Evolutionary conservation across 2,113 vertebrate genomes (phyloP), one percentile per base, ranked within the genome.

Genomic region (Aphelocoma coerulescens): DNA sequence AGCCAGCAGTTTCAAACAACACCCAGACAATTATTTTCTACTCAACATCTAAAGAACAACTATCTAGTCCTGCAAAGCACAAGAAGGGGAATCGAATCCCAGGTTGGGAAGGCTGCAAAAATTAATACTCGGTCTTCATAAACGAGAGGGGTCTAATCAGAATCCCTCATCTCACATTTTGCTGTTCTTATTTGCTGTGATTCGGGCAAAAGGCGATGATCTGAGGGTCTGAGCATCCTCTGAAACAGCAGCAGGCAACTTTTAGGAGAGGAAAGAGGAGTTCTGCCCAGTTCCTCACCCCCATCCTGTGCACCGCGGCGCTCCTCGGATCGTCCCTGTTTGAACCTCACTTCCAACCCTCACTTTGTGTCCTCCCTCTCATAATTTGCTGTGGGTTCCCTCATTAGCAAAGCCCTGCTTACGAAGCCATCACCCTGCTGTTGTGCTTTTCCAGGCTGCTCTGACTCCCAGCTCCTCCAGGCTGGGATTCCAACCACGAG

Each of bases 301-400:
- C 30, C 13, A 7, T 14, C 11, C 22, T 10, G 6, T 2, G 39
- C 24, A 28, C 37, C n/a, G 9, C 1, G 0, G 33, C 18, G 1
- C 21, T 65, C 41, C 69, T 44, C 30, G 28, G 37, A 59, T 78
- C 16, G 16, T 3, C 22, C 35, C 23, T 19, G 21, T 16, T 14
- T n/a, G 62, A 74, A 16, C 11, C 16, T 43, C 39, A 15, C 14
- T 80, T 49, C 23, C 78, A 39, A 1, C 3, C 20, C 11, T 6
- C 6, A 5, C 6, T 57, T 62, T 12, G 16, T 16, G 6, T 33
- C 23, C 32, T 18, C 23, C 19, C 11, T 57, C 55, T 48, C 7
- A 20, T 3, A 8, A 52, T 41, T 48, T 8, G 5, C 39, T 48
- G 52, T 2, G 16, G 22, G 30, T 49, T 58, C 83, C 49, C 37